phyloP scores from a whole-genome alignment of 2,113 vertebrate genomes.

The Cromileptes altivelis region DNA sequence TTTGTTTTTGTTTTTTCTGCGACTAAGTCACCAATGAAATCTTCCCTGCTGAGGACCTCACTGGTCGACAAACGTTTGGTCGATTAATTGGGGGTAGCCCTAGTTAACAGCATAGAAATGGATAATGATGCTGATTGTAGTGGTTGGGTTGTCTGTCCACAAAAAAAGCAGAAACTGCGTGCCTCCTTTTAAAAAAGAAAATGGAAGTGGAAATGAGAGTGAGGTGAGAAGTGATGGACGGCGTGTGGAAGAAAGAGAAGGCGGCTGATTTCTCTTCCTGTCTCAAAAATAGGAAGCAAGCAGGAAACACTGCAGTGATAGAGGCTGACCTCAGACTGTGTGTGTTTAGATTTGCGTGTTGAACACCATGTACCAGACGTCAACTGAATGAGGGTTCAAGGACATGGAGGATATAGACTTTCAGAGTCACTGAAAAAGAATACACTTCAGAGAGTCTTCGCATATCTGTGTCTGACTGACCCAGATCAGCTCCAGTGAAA shows the following conservation, averaged over 20 bases:
- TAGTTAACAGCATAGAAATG: neutral
- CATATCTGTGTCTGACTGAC: neutral
- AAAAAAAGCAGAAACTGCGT: neutral
- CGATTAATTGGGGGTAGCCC: too few relatives aligned
- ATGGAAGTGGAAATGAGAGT: slow-evolving; percentile 28
- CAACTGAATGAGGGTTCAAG: neutral
- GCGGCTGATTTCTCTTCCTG: slow-evolving; percentile 52
- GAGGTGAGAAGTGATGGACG: slow-evolving; percentile 20
- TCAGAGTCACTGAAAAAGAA: neutral
- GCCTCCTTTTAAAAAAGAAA: neutral
- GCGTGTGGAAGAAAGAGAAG: neutral
- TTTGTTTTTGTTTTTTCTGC: too few relatives aligned
- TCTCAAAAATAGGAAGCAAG: slow-evolving; percentile 58
- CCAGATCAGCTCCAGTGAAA: slow-evolving; percentile 4
- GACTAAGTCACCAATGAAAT: too few relatives aligned
- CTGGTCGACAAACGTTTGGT: too few relatives aligned
- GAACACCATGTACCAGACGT: slow-evolving; percentile 28
- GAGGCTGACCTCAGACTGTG: slow-evolving; percentile 47
- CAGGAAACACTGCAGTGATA: slow-evolving; percentile 59
- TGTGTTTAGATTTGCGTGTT: slow-evolving; percentile 20
- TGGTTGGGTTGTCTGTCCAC: neutral
- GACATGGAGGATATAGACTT: neutral
- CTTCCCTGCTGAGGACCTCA: too few relatives aligned
- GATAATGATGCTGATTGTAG: neutral
- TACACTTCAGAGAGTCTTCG: neutral